A percentile compares a stretch with the other conserved stretches of the same genome.
Evolutionary conservation across 1,140 invertebrate species (phyloP).

Genomic region (Hypsibius dujardini): DNA sequence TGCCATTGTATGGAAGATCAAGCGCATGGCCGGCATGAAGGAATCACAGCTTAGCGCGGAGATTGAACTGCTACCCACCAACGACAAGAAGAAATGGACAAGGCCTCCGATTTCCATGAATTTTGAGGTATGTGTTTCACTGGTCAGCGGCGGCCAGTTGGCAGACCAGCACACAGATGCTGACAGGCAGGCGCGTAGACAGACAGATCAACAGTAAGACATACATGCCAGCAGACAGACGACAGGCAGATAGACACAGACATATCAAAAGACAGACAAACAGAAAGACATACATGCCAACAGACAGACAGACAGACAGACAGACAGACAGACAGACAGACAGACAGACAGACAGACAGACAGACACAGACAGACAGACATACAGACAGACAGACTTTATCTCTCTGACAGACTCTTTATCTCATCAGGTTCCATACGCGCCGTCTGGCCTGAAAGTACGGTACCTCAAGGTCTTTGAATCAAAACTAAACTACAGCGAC

Average conservation of each 20-base stretch:
- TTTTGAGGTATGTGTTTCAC: conserved; percentile 62
- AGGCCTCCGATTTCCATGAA: conserved; percentile 99
- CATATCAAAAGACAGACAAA: no score
- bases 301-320: no score
- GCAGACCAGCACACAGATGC: no score
- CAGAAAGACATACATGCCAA: no score
- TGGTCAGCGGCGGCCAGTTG: conserved; percentile 18
- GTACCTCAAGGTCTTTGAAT: conserved; percentile 97
- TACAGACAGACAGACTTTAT: no score
- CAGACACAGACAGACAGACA: no score
- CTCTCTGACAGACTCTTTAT: background rate
- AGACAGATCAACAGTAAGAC: no score
- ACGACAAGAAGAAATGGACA: conserved; percentile 99
- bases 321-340: no score
- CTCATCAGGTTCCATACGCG: conserved; percentile 56
- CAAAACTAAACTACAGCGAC: conserved; percentile 98
- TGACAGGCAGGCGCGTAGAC: no score
- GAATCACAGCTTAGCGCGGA: conserved; percentile 98
- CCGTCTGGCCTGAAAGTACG: conserved; percentile 97
- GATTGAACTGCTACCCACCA: conserved; percentile 95
- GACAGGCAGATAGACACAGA: no score
- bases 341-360: no score
- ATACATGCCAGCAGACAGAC: no score
- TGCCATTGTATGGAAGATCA: conserved; percentile 99
- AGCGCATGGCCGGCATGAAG: conserved; percentile 99